These are phyloP conservation scores for Lates japonicus DNA, from an alignment of 2,797 vertebrate species.

Conservation along the genomic window DNA sequence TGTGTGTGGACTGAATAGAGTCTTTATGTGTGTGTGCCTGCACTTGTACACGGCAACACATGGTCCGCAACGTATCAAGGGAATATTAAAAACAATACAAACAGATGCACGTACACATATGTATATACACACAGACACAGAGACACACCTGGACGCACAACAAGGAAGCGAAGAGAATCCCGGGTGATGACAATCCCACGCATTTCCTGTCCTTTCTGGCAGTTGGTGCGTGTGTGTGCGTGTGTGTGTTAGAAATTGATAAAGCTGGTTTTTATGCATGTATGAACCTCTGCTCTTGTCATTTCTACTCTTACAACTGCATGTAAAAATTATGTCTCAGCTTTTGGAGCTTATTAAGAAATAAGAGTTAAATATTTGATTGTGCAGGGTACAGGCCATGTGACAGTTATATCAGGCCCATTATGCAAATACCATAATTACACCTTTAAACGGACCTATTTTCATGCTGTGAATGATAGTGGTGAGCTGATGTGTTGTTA, in stretches of 20 bases:
- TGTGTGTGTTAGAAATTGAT: neutral
- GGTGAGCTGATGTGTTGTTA: neutral
- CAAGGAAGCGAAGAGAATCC: constrained; percentile 67
- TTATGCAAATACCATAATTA: constrained; percentile 45
- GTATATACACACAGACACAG: neutral
- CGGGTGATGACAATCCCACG: constrained; percentile 69
- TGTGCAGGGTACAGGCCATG: neutral
- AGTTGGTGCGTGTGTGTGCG: constrained; percentile 26
- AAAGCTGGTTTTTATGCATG: neutral
- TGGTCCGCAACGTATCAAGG: neutral
- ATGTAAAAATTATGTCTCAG: too few species aligned
- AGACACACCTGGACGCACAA: constrained; percentile 60
- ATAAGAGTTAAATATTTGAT: neutral
- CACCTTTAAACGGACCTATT: constrained; percentile 4
- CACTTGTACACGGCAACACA: constrained; percentile 12
- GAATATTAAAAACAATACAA: constrained; percentile 29
- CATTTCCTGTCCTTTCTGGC: constrained; percentile 75
- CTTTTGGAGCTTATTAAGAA: too few species aligned
- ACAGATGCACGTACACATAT: constrained; percentile 14
- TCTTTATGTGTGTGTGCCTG: neutral
- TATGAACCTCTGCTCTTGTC: neutral
- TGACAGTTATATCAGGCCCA: neutral
- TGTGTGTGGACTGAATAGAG: neutral
- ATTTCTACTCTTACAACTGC: neutral
- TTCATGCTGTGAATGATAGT: constrained; percentile 5